A percentile compares a stretch with the other conserved stretches of the same genome.
phyloP scores from a whole-genome alignment of 2,113 vertebrate species.

The Protobothrops flavoviridis region DNA sequence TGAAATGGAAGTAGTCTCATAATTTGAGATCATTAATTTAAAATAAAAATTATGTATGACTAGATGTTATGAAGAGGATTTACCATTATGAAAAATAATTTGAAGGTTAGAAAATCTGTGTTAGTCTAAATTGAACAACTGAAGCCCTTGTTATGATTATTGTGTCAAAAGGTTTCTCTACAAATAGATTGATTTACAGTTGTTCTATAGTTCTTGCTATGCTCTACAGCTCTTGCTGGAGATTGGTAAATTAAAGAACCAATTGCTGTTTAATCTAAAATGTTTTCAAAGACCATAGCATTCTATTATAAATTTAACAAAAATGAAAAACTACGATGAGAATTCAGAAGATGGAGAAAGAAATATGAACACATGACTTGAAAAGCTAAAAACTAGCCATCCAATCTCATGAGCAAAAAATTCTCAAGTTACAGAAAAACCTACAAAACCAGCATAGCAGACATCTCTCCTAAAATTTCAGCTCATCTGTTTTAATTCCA shows the following conservation, averaged over 20 bases:
- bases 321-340: background rate
- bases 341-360: background rate
- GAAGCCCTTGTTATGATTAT: background rate
- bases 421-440: background rate
- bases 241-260: slow-evolving; percentile 2
- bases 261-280: background rate
- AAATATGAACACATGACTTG: background rate
- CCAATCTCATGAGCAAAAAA: background rate
- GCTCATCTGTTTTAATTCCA: too few species aligned
- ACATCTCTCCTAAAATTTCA: background rate
- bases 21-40: background rate
- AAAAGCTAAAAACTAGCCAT: background rate
- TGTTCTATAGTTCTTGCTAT: background rate
- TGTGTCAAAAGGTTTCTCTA: background rate
- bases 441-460: background rate
- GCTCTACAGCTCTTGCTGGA: background rate
- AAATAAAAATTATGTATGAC: background rate
- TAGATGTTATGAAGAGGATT: background rate
- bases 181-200: background rate
- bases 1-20: background rate
- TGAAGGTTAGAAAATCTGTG: background rate
- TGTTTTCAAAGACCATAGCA: background rate
- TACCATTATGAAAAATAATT: background rate
- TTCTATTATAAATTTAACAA: background rate
- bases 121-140: background rate